These are phyloP conservation scores for Australoheros facetus DNA, from an alignment of 2,797 vertebrate species.

Conservation along the genomic window DNA sequence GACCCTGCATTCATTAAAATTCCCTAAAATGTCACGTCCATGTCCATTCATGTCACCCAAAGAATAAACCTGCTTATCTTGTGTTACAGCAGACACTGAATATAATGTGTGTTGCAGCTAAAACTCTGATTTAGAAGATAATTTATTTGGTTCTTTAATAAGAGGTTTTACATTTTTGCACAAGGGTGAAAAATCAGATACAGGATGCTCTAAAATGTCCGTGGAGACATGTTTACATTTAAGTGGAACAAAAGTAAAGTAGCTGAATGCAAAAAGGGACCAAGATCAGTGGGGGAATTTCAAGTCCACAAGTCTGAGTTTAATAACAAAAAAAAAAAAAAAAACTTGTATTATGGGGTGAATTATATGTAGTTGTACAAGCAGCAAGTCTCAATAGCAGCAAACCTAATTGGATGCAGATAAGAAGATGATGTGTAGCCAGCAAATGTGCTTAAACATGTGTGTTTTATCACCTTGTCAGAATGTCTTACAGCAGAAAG, in stretches of 20 bases:
- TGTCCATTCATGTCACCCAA: not conserved
- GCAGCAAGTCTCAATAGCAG: not conserved
- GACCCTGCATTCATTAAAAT: not conserved
- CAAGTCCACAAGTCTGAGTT: not conserved
- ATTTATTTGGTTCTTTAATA: not conserved
- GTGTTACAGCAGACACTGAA: not conserved
- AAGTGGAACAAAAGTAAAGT: not conserved
- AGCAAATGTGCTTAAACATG: not conserved
- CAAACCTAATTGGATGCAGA: not conserved
- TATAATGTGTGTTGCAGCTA: not conserved
- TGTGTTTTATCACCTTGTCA: not conserved
- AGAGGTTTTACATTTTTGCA: not conserved
- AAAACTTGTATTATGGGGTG: not conserved
- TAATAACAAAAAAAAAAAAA: no score
- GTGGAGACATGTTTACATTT: not conserved
- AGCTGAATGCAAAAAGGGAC: not conserved
- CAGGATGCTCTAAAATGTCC: not conserved
- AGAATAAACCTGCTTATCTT: not conserved
- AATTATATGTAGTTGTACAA: not conserved
- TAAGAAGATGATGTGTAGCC: not conserved
- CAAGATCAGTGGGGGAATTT: no score
- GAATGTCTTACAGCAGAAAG: not conserved
- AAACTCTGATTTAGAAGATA: not conserved
- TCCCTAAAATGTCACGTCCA: not conserved
- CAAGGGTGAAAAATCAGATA: no score